Evolutionary conservation across 2,888 invertebrate genomes (phyloP), one percentile per base, ranked within the genome.

Genomic region (Chrysina gloriosa): DNA sequence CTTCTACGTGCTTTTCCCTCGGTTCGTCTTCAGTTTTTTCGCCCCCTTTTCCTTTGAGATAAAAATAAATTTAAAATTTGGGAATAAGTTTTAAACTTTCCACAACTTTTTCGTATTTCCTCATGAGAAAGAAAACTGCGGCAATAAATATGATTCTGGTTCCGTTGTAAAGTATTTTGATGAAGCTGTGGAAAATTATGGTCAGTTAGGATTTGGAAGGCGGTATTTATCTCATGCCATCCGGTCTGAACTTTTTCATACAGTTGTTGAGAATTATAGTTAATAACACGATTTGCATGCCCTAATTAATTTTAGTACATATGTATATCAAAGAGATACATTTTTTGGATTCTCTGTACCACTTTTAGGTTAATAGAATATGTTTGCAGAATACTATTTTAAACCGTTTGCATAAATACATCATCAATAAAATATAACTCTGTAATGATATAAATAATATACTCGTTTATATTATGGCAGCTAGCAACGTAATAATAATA

Each of bases 11-110:
- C 27, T 45, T 23, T 19, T 27, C 58, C 27, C 14, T 2, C 42
- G 7, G 42, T 27, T 16, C 42, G 25, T 27, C 29, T 27, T 42
- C 42, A 42, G n/a, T 34, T 42, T 42, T 42, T 42, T 14, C 27
- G 14, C 11, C 5, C 16, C 25, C 27, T 23, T 23, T 42, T 42
- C 16, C 58, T 61, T 61, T 42, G n/a, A 61, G 42, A 42, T 25
- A 27, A 42, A 58, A 42, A 42, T 61, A 61, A 61, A 45, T 58
- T 58, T 27, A 23, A 58, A 58, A 58, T 42, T 45, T 61, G 42
- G 29, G 42, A 61, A 61, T 61, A 61, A 61, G 27, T 56, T 56
- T 36, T 3, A 9, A 52, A 52, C 14, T 52, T 52, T 31, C 31
- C 31, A 6, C 11, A 52, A 52, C 52, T 31, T 52, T 31, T 52